Conservation (phyloP, 2,113 vertebrate species). For the Protobothrops mucrosquamatus region DNA sequence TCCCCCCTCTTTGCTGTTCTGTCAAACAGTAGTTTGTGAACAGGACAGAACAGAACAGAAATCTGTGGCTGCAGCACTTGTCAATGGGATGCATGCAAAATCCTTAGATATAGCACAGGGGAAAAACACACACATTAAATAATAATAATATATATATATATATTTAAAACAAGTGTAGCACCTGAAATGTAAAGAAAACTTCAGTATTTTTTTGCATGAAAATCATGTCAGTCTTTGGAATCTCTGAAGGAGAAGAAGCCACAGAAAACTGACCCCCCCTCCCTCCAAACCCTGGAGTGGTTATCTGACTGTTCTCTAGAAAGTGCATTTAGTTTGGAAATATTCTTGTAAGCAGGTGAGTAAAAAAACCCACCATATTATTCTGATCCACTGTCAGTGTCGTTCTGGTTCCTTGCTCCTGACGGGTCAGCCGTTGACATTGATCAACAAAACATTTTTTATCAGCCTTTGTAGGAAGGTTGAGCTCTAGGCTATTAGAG, state of each 20-base stretch:
- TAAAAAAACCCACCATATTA: neutral
- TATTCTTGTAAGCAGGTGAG: neutral
- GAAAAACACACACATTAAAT: neutral
- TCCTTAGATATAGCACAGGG: neutral
- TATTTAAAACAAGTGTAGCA: neutral
- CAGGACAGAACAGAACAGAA: neutral
- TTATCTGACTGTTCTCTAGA: neutral
- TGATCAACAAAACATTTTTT: neutral
- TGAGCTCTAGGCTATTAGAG: neutral
- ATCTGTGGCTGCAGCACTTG: neutral
- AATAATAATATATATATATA: neutral
- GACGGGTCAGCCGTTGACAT: neutral
- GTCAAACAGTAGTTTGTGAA: neutral
- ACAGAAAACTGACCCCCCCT: neutral
- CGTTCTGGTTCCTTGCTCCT: neutral
- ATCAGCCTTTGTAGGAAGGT: neutral
- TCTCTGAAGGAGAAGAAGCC: neutral
- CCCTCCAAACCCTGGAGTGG: neutral
- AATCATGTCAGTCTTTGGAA: neutral
- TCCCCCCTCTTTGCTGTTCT: neutral
- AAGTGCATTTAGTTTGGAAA: neutral
- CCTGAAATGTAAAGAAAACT: neutral
- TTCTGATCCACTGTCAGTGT: neutral
- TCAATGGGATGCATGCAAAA: neutral
- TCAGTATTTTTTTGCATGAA: neutral